These are phyloP conservation scores for Orientallactaga bullata DNA, from an alignment of 2,113 vertebrate genomes.

Conservation along the genomic window DNA sequence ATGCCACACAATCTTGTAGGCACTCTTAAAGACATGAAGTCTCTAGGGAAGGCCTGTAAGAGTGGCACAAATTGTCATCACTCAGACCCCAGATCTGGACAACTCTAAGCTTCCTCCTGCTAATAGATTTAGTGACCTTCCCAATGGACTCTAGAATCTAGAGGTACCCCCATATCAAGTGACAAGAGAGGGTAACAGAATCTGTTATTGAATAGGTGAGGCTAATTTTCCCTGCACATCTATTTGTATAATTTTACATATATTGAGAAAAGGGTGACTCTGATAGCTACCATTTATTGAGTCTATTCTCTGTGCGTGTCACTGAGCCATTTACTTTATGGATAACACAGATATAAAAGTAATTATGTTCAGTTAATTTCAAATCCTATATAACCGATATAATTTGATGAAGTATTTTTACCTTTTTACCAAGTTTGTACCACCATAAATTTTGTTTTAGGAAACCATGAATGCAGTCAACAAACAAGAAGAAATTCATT, in stretches of 20 bases:
- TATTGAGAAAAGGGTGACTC: constrained; percentile 19
- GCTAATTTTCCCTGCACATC: neutral
- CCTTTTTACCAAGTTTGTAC: constrained; percentile 21
- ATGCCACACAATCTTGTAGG: neutral
- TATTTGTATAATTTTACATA: constrained; percentile 7
- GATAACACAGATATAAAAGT: constrained; percentile 24
- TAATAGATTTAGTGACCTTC: constrained; percentile 34
- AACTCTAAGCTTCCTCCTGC: neutral
- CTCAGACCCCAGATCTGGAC: neutral
- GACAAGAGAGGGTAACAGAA: neutral
- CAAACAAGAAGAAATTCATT: constrained; percentile 59
- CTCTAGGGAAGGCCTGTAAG: neutral
- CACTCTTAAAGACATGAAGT: neutral
- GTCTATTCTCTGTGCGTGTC: neutral
- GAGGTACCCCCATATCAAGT: neutral
- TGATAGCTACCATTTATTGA: constrained; percentile 22
- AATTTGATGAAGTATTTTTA: constrained; percentile 52
- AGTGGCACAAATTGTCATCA: neutral
- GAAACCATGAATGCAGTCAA: constrained; percentile 69
- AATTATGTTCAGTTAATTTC: constrained; percentile 33
- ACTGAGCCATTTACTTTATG: neutral
- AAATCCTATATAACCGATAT: neutral
- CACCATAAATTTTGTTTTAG: constrained; percentile 1
- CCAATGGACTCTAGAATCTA: neutral
- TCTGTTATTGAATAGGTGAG: neutral